Conservation (phyloP, 1,140 invertebrate genomes). For the Procambarus virginalis region DNA sequence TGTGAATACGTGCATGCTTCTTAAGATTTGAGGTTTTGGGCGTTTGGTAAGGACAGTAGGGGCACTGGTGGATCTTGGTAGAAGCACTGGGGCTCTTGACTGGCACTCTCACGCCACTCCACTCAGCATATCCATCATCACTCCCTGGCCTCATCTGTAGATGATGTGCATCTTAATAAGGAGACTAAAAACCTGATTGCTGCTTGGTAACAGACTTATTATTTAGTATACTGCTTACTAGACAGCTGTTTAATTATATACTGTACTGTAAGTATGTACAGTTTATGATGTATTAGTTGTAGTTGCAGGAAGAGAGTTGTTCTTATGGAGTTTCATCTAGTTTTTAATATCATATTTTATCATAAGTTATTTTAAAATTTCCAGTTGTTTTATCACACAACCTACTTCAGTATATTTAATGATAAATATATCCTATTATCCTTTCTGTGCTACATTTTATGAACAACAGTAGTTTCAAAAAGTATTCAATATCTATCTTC, state of each 20-base stretch:
- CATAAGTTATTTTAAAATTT: too few relatives aligned
- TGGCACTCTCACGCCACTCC: conserved; percentile 1
- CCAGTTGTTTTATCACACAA: too few relatives aligned
- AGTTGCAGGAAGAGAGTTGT: too few relatives aligned
- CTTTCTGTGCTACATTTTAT: too few relatives aligned
- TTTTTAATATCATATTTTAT: too few relatives aligned
- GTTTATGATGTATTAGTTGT: too few relatives aligned
- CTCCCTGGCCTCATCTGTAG: conserved; percentile 39
- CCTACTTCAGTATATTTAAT: too few relatives aligned
- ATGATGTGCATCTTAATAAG: conserved; percentile 40
- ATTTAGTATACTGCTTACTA: background rate
- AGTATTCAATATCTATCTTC: too few relatives aligned
- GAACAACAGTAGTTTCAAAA: too few relatives aligned
- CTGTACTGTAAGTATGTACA: too few relatives aligned
- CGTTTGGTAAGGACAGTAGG: conserved; percentile 58
- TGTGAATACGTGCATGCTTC: conserved; percentile 66
- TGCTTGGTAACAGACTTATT: background rate
- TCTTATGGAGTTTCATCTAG: too few relatives aligned
- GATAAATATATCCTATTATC: too few relatives aligned
- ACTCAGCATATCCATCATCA: background rate
- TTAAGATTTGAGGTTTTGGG: conserved; percentile 60
- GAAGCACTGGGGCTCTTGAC: background rate
- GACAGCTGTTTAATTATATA: background rate
- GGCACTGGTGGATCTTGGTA: conserved; percentile 46
- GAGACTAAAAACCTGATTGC: background rate